Base-by-base conservation (phyloP, 1,140 invertebrate genomes). In the Platyscapa corneri region DNA sequence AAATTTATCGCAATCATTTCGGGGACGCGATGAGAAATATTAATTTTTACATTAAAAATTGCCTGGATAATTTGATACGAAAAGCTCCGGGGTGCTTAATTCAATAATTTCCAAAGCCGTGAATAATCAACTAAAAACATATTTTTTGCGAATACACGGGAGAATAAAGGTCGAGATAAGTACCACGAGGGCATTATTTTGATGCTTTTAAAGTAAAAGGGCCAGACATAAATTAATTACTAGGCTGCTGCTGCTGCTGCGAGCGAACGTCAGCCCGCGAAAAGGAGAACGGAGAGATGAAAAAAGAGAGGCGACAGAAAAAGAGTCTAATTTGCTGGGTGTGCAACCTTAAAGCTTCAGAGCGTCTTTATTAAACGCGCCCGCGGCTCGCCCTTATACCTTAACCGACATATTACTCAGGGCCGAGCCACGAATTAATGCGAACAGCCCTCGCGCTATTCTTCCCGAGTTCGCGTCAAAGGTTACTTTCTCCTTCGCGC, bases 291-390 rank as follows among this genome's bases (percentile, higher is more conserved):
- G 34, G 30, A 16, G 32, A 70, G 37, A 37, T 42, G 46, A n/a
- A 77, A 67, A 67, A 14, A 32, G 27, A 37, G 8, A 23, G 27
- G 80, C 49, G 78, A 76, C 53, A 70, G 27, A 56, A 77, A 53
- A 5, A 81, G 84, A 88, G 84, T 88, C 84, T 84, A 87, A 88
- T 89, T 88, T 85, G 84, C 64, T 82, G 85, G 74, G 77, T 87
- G 56, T 37, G 82, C n/a, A n/a, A 87, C 83, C 87, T 86, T 87
- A 86, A 82, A 87, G 87, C 83, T 86, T 79, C 83, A 83, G 53
- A 87, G 87, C 87, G 87, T 89, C 88, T 90, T 89, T 90, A 90
- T 91, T 90, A 91, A 90, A 89, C 87, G 87, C 88, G 86, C 84
- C 82, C 83, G 65, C 85, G 85, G 77, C 72, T 77, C 83, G 79